Evolutionary conservation across 1,140 invertebrate genomes (phyloP).

Genomic region (Branchinecta lynchi): DNA sequence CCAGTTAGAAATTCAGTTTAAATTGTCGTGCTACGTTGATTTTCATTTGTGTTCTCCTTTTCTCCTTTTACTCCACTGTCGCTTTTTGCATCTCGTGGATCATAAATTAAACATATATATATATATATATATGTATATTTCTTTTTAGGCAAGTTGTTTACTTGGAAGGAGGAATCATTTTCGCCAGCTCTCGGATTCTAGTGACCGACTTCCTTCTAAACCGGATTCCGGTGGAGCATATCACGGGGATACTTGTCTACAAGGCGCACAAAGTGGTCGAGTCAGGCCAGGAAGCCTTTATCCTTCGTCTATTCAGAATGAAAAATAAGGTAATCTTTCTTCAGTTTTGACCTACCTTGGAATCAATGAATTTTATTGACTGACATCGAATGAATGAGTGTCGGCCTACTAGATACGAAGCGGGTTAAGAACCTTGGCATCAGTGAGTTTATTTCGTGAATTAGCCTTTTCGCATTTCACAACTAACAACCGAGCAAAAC

Average conservation of each 20-base stretch:
- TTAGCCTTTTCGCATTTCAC: too few relatives aligned
- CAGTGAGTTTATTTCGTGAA: too few relatives aligned
- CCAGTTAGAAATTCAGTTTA: constrained; percentile 10
- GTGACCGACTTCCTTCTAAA: constrained; percentile 92
- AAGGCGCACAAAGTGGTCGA: constrained; percentile 83
- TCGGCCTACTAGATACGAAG: too few relatives aligned
- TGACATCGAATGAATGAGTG: too few relatives aligned
- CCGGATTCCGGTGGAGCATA: constrained; percentile 68
- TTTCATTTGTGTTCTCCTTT: constrained; percentile 9
- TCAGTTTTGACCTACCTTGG: too few relatives aligned
- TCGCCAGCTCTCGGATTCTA: constrained; percentile 74
- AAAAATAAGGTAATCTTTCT: constrained; percentile 57
- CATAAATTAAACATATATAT: too few relatives aligned
- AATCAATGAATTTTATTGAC: too few relatives aligned
- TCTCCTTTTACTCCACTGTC: neutral
- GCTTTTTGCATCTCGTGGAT: neutral
- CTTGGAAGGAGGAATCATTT: constrained; percentile 79
- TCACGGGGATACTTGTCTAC: constrained; percentile 75
- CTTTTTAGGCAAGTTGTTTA: constrained; percentile 54
- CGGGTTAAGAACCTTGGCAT: too few relatives aligned
- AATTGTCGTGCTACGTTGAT: neutral
- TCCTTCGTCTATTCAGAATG: constrained; percentile 70
- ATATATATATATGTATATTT: constrained; percentile 20
- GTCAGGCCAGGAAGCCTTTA: constrained; percentile 88
- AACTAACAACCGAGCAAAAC: too few relatives aligned